Evolutionary conservation across 2,797 vertebrate species (phyloP).

Genomic region (Hydrocynus forskahlii): DNA sequence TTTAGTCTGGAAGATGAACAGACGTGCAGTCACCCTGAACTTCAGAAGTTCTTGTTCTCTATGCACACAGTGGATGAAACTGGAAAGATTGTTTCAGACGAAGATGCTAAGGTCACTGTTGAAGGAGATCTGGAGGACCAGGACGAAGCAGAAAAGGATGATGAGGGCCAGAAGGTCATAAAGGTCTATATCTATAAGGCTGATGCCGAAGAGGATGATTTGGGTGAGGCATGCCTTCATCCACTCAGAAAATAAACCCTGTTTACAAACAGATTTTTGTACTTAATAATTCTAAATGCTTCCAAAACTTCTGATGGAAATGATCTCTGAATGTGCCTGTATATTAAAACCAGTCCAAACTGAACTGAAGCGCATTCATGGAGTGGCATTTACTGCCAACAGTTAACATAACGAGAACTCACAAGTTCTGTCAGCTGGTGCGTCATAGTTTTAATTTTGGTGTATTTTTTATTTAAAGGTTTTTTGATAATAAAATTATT

Average conservation of each 20-base stretch:
- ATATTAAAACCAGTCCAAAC: neutral
- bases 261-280: neutral
- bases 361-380: neutral
- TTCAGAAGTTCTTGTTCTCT: neutral
- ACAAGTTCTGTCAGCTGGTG: too few relatives aligned
- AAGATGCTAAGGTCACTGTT: slow-evolving; percentile 80
- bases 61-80: slow-evolving; percentile 83
- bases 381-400: neutral
- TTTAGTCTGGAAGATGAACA: neutral
- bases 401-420: neutral
- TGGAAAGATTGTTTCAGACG: slow-evolving; percentile 84
- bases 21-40: neutral
- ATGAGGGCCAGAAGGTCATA: slow-evolving; percentile 88
- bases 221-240: slow-evolving; percentile 74
- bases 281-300: too few relatives aligned
- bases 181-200: slow-evolving; percentile 93
- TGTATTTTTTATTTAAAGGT: neutral
- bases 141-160: slow-evolving; percentile 77
- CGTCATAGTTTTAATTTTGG: too few relatives aligned
- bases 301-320: too few relatives aligned
- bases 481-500: neutral
- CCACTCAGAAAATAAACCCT: neutral
- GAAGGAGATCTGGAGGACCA: slow-evolving; percentile 72
- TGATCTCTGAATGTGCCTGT: too few relatives aligned
- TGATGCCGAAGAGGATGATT: slow-evolving; percentile 87